Evolutionary conservation across 2,113 vertebrate species (phyloP).

Genomic region (Mionectes macconnelli): DNA sequence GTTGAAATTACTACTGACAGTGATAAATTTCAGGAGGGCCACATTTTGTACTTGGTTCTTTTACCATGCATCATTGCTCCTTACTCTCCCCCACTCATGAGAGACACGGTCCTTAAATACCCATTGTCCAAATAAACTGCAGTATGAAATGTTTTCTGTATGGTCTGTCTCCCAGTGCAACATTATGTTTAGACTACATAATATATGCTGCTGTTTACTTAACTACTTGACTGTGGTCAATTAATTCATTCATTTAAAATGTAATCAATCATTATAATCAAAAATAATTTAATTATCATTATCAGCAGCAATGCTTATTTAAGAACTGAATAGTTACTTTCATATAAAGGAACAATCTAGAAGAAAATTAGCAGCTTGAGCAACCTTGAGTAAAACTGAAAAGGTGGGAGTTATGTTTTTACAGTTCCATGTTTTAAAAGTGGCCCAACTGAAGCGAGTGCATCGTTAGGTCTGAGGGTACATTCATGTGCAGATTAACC

Average conservation of each 20-base stretch:
- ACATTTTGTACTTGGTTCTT: neutral
- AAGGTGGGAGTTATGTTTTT: neutral
- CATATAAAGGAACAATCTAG: neutral
- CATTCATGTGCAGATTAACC: neutral
- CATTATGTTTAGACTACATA: neutral
- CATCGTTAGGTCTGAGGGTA: neutral
- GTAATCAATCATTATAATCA: neutral
- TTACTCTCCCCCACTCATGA: neutral
- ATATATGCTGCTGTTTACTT: neutral
- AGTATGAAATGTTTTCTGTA: neutral
- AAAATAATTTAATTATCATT: slow-evolving; percentile 16
- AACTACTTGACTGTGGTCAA: neutral
- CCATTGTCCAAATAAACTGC: neutral
- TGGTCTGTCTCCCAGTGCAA: neutral
- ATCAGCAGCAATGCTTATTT: slow-evolving; percentile 7
- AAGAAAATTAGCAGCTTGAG: slow-evolving; percentile 32
- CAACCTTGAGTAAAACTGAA: slow-evolving; percentile 2
- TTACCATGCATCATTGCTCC: neutral
- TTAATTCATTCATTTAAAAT: slow-evolving; percentile 24
- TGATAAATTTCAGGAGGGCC: neutral
- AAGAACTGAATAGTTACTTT: neutral
- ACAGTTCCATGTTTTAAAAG: neutral
- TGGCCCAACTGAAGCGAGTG: neutral
- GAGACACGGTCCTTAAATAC: neutral
- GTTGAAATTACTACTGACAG: neutral